Conservation (phyloP, 2,113 vertebrate genomes). For the Ploceus nigricollis region DNA sequence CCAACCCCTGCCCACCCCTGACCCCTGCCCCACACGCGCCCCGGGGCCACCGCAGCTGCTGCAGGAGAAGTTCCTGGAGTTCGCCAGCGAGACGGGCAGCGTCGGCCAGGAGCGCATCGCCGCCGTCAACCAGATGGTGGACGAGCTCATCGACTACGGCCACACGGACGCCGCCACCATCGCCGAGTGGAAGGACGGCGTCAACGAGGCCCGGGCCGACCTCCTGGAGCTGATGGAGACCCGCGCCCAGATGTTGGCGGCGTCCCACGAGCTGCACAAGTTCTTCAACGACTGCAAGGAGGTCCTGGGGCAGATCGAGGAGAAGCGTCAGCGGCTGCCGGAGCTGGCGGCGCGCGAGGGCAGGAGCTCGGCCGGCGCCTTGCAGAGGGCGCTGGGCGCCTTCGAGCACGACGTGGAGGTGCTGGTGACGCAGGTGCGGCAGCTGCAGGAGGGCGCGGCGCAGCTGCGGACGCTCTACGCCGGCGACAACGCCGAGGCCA, state of each 20-base stretch:
- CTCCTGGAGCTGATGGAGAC: constrained; percentile 96
- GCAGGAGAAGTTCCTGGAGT: constrained; percentile 94
- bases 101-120: constrained; percentile 88
- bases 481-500: constrained; percentile 90
- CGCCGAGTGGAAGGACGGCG: constrained; percentile 94
- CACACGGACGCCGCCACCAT: constrained; percentile 90
- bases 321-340: constrained; percentile 85
- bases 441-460: constrained; percentile 90
- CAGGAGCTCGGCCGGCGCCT: constrained; percentile 77
- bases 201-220: constrained; percentile 95
- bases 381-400: constrained; percentile 85
- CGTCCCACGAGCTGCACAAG: constrained; percentile 91
- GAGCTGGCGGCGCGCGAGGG: constrained; percentile 79
- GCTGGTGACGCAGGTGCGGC: constrained; percentile 86
- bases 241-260: constrained; percentile 86
- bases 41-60: constrained; percentile 60
- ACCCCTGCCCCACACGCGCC: rapidly evolving
- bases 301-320: constrained; percentile 85
- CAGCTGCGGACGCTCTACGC: constrained; percentile 94
- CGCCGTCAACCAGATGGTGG: constrained; percentile 93
- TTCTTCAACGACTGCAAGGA: constrained; percentile 94
- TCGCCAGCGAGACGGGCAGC: constrained; percentile 85
- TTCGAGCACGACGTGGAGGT: constrained; percentile 94
- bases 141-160: constrained; percentile 94
- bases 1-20: neutral